Percentiles rank a stretch among this genome's conserved stretches.
These are phyloP conservation scores for Arenaria interpres DNA, from an alignment of 2,113 vertebrate species.

Conservation along the genomic window DNA sequence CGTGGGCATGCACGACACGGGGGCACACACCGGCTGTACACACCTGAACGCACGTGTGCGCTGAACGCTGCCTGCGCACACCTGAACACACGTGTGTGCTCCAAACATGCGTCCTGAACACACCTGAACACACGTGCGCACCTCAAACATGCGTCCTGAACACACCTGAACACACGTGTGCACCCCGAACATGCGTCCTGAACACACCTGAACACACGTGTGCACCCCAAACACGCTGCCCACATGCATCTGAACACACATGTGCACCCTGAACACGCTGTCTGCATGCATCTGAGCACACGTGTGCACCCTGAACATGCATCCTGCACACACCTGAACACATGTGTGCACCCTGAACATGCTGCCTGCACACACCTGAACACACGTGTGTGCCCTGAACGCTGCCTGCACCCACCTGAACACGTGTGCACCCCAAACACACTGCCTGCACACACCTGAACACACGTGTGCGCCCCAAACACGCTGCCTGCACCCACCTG, in stretches of 20 bases:
- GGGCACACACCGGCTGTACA: too few species aligned
- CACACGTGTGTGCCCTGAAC: background rate
- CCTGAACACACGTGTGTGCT: too few species aligned
- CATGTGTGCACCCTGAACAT: too few species aligned
- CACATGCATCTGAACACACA: background rate
- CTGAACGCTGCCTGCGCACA: background rate
- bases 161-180: background rate
- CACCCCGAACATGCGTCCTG: background rate
- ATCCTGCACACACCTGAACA: background rate
- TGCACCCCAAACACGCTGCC: too few species aligned
- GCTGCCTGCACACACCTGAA: too few species aligned
- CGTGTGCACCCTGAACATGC: too few species aligned
- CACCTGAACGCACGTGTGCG: fast-evolving
- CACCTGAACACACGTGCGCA: too few species aligned
- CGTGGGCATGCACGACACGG: fast-evolving
- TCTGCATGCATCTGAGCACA: background rate
- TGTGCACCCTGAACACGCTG: too few species aligned
- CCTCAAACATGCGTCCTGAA: too few species aligned
- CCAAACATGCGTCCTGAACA: too few species aligned
- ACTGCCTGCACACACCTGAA: background rate
- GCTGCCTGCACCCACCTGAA: background rate
- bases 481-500: fast-evolving
- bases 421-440: background rate
- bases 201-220: background rate
- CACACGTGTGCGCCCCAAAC: too few species aligned